Percentiles rank a stretch among this genome's conserved stretches.
Conservation (phyloP, 2,113 vertebrate genomes). For the Helogale parvula region DNA sequence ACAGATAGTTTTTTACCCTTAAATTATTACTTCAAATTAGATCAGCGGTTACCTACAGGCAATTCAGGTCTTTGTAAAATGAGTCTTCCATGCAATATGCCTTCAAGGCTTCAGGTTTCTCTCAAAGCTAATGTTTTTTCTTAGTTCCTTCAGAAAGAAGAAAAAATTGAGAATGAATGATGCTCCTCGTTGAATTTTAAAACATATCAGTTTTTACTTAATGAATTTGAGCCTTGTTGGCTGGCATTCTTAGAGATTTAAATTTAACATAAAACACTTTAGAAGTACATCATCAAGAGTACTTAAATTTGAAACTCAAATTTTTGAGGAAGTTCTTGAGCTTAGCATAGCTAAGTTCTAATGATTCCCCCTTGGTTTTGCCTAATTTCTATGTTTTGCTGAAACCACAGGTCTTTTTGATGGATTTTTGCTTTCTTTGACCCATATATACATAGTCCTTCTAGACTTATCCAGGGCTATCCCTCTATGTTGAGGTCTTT, state of each 20-base stretch:
- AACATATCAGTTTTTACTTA: neutral
- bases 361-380: neutral
- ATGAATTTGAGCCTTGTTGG: neutral
- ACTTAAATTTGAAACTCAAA: neutral
- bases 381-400: neutral
- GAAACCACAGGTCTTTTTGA: neutral
- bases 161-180: neutral
- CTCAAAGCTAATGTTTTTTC: neutral
- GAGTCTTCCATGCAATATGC: neutral
- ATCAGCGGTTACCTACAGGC: constrained; percentile 26
- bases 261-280: constrained; percentile 17
- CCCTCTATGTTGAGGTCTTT: neutral
- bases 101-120: neutral
- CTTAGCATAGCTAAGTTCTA: neutral
- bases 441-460: neutral
- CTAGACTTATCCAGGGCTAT: neutral
- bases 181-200: neutral
- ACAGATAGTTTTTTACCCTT: constrained; percentile 1
- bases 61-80: constrained; percentile 45
- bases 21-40: constrained; percentile 48
- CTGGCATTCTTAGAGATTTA: neutral
- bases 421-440: neutral
- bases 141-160: neutral
- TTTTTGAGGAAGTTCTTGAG: neutral
- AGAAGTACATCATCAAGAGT: neutral